Base-by-base conservation (phyloP, 2,888 invertebrate genomes). In the Drosophila cracens region DNA sequence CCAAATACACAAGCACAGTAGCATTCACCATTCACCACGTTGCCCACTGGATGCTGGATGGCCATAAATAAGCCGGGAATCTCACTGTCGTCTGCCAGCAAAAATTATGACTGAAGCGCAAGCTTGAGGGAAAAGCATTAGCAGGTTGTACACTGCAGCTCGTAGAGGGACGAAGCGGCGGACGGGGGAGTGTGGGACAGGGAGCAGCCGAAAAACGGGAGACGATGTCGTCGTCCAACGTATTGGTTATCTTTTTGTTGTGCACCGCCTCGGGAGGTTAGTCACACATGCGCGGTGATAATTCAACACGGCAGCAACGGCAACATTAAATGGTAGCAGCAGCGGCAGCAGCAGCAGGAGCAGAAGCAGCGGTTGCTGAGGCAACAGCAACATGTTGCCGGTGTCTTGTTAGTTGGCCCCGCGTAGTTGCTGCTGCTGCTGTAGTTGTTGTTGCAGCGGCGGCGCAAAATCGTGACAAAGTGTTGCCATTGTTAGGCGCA, bases 401-500 rank as follows among this genome's bases (percentile, higher is more conserved):
- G 69, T 87, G 76, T 81, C 85, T 85, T 90, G 84, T 85, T 85
- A 85, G 84, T 73, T 74, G 72, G 71, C 29, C 31, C 53, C 70
- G 76, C 64, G 43, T 33, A n/a, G 52, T 57, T 63, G 65, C 48
- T 64, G 64, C 38, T 57, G 57, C 25, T 25, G 70, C 56, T 11
- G 70, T 57, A 53, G 61, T 38, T 57, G 63, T n/a, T 31, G 68
- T 59, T n/a, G 61, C 36, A 21, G 63, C 46, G 43, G 62, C 78
- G 78, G 60, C 65, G 72, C 70, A 64, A 90, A 90, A 90, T 90
- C 87, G 87, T 87, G 87, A 87, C 87, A 87, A 87, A 86, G 90
- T 88, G 83, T 66, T 90, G 79, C 91, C 87, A 88, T 90, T 90
- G 91, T 87, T 89, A 88, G 86, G 86, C 91, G 91, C 83, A 88